Evolutionary conservation across 2,113 vertebrate species (phyloP).

Genomic region (Pungitius pungitius): DNA sequence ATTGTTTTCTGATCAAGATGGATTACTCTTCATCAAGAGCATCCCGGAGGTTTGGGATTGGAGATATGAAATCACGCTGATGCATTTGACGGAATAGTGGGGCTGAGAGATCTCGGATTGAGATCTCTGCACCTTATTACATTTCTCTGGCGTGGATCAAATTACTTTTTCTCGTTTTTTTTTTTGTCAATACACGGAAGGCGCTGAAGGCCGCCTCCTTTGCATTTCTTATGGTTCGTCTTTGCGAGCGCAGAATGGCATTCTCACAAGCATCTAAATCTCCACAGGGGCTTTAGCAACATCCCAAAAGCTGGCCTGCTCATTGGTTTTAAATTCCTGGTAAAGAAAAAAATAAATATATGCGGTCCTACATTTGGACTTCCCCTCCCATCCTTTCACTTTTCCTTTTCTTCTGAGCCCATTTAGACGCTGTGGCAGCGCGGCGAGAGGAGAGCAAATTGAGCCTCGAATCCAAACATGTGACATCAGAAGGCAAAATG

Average conservation of each 20-base stretch:
- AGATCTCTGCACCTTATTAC: conserved; percentile 69
- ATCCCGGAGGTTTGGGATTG: conserved; percentile 40
- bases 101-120: conserved; percentile 68
- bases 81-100: conserved; percentile 68
- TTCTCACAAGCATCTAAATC: conserved; percentile 31
- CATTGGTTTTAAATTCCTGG: conserved; percentile 49
- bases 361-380: conserved; percentile 23
- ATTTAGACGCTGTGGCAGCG: conserved; percentile 38
- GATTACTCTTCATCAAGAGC: conserved; percentile 64
- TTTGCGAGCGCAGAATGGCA: conserved; percentile 44
- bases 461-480: conserved; percentile 75
- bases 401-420: conserved; percentile 44
- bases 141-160: conserved; percentile 64
- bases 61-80: conserved; percentile 62
- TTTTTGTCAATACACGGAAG: conserved; percentile 38
- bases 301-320: conserved; percentile 33
- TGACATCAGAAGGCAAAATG: conserved; percentile 73
- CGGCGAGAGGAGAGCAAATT: conserved; percentile 59
- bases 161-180: conserved; percentile 60
- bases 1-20: conserved; percentile 67
- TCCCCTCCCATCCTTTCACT: conserved; percentile 40
- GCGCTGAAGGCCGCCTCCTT: conserved; percentile 35
- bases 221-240: conserved; percentile 47
- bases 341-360: not conserved
- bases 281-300: conserved; percentile 7